Evolutionary conservation across 2,888 invertebrate genomes (phyloP), one percentile per base, ranked within the genome.

Genomic region (Polymixis flavicincta): DNA sequence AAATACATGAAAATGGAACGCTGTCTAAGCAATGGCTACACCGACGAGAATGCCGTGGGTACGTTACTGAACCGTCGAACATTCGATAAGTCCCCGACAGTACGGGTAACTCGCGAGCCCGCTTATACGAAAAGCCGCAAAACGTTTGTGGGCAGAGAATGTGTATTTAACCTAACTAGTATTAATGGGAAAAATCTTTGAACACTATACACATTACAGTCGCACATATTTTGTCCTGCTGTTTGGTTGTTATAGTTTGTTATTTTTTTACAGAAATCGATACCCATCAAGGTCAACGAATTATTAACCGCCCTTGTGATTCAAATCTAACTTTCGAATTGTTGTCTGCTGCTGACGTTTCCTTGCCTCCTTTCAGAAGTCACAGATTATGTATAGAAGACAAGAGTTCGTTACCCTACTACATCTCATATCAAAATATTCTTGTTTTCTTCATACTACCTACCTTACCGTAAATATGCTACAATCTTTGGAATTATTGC

Each of bases 131-230:
- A 60, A 89, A 88, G 87, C 90, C 86, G 88, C 85, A 87, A 88
- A 89, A 88, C 77, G 82, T 88, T 87, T 82, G 81, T 87, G 88
- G 88, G 84, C 80, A 83, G 78, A 88, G 81, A 87, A 80, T 84
- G 83, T 89, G 88, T 90, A 84, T 85, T 85, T 88, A 89, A 90
- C 91, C 90, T 92, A 92, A 89, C 90, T 91, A 90, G 87, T 88
- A 89, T 88, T 87, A 90, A 88, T 90, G 89, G 89, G 90, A 88
- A 91, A 88, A 87, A 86, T 78, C 65, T 87, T 89, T 88, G 87
- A 89, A 89, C 86, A 89, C 88, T 89, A 90, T 90, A 90, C 87
- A 90, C 87, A 89, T 85, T 84, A 88, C 82, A 89, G 87, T 89
- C 84, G 82, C 87, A 90, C 89, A 89, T 87, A 79, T 74, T 84